Evolutionary conservation across 2,113 vertebrate genomes (phyloP).

Genomic region (Xiphophorus couchianus): DNA sequence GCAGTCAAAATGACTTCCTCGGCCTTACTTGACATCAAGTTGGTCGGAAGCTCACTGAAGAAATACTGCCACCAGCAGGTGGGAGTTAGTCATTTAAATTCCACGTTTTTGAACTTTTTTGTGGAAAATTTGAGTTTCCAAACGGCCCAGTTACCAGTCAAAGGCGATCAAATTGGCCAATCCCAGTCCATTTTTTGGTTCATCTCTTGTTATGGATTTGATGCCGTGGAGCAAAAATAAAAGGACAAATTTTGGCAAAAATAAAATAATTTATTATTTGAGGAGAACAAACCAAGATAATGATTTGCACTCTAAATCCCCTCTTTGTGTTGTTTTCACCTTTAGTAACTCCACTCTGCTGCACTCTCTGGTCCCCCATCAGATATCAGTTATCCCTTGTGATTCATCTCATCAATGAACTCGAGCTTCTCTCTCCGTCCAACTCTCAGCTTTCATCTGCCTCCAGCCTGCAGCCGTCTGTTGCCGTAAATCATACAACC

Average conservation of each 20-base stretch:
- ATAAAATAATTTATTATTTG: not conserved
- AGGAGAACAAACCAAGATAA: not conserved
- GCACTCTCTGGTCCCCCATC: not conserved
- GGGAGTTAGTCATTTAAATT: too few relatives aligned
- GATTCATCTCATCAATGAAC: slow-evolving; percentile 45
- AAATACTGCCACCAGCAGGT: too few relatives aligned
- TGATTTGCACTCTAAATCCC: too few relatives aligned
- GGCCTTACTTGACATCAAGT: too few relatives aligned
- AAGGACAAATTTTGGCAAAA: not conserved
- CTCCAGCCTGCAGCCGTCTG: slow-evolving; percentile 41
- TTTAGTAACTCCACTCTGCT: not conserved
- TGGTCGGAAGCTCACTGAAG: too few relatives aligned
- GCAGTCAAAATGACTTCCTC: too few relatives aligned
- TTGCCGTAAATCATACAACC: slow-evolving; percentile 58
- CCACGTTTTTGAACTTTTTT: not conserved
- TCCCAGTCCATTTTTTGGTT: not conserved
- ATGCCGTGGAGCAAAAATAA: not conserved
- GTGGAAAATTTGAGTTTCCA: not conserved
- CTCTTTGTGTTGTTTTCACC: not conserved
- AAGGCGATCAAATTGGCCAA: not conserved
- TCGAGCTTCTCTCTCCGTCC: slow-evolving; percentile 7
- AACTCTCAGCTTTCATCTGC: slow-evolving; percentile 40
- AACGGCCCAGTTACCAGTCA: not conserved
- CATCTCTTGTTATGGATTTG: not conserved
- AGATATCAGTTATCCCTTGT: slow-evolving; percentile 14